These are phyloP conservation scores for Chaunax sp. DNA, from an alignment of 2,797 vertebrate genomes.

Conservation along the genomic window DNA sequence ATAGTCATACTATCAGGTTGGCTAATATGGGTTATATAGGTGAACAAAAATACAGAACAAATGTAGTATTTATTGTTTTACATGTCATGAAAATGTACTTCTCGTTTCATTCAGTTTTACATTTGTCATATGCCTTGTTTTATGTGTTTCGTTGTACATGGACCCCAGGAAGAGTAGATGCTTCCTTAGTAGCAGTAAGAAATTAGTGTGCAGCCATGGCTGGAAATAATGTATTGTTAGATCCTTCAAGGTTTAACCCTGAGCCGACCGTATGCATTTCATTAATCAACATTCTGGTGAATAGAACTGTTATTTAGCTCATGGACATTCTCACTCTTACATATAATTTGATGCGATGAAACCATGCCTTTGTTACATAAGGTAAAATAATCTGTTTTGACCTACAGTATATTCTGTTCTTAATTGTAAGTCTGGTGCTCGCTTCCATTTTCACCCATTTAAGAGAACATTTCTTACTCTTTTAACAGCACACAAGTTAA, in stretches of 20 bases:
- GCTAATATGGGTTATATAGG: too few relatives aligned
- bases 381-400: too few relatives aligned
- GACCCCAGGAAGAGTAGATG: too few relatives aligned
- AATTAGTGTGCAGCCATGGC: too few relatives aligned
- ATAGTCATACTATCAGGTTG: too few relatives aligned
- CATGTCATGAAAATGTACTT: too few relatives aligned
- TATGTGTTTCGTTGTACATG: too few relatives aligned
- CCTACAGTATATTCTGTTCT: not conserved
- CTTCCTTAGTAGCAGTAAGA: too few relatives aligned
- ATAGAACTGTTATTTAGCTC: conserved; percentile 6
- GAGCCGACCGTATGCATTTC: not conserved
- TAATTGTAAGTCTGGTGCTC: not conserved
- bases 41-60: too few relatives aligned
- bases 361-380: not conserved
- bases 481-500: conserved; percentile 41
- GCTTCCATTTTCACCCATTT: conserved; percentile 4
- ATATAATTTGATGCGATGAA: not conserved
- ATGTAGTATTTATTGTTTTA: too few relatives aligned
- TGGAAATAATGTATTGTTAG: not conserved
- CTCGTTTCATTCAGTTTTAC: too few relatives aligned
- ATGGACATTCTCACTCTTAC: not conserved
- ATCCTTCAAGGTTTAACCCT: not conserved
- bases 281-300: conserved; percentile 5
- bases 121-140: too few relatives aligned
- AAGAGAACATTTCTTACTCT: conserved; percentile 11